phyloP scores from a whole-genome alignment of 1,140 invertebrate species.

The Dryas iulia region DNA sequence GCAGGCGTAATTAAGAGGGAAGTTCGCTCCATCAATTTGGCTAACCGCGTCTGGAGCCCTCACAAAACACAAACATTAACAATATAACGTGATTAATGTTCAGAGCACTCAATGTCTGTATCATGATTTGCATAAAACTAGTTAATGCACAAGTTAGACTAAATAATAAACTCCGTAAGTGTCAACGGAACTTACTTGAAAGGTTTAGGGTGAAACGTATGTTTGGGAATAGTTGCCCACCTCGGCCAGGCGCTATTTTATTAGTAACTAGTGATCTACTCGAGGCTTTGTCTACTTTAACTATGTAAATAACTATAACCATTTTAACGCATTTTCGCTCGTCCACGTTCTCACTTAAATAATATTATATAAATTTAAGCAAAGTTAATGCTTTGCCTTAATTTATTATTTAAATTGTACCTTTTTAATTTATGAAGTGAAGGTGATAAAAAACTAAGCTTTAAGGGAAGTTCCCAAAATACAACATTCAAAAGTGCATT shows the following conservation, averaged over 20 bases:
- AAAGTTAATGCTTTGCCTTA: too few relatives aligned
- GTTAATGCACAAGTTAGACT: slow-evolving; percentile 49
- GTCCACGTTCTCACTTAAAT: too few relatives aligned
- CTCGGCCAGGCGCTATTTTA: background rate
- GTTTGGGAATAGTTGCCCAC: background rate
- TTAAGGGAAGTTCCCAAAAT: too few relatives aligned
- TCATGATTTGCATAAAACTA: slow-evolving; percentile 74
- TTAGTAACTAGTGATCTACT: background rate
- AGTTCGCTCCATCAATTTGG: slow-evolving; percentile 40
- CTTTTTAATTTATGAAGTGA: too few relatives aligned
- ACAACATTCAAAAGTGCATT: too few relatives aligned
- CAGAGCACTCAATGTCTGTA: slow-evolving; percentile 53
- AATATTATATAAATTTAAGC: too few relatives aligned
- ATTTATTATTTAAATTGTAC: too few relatives aligned
- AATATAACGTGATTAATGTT: slow-evolving; percentile 67
- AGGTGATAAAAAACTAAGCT: too few relatives aligned
- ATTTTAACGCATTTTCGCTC: too few relatives aligned
- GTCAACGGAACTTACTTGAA: slow-evolving; percentile 19
- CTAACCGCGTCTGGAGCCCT: slow-evolving; percentile 29
- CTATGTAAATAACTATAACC: too few relatives aligned
- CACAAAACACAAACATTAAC: slow-evolving; percentile 38
- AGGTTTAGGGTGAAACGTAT: background rate
- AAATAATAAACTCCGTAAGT: slow-evolving; percentile 28
- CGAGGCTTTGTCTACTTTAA: too few relatives aligned
- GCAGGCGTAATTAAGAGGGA: slow-evolving; percentile 39